Conservation (phyloP, 2,113 vertebrate species). For the Gallinago media region DNA sequence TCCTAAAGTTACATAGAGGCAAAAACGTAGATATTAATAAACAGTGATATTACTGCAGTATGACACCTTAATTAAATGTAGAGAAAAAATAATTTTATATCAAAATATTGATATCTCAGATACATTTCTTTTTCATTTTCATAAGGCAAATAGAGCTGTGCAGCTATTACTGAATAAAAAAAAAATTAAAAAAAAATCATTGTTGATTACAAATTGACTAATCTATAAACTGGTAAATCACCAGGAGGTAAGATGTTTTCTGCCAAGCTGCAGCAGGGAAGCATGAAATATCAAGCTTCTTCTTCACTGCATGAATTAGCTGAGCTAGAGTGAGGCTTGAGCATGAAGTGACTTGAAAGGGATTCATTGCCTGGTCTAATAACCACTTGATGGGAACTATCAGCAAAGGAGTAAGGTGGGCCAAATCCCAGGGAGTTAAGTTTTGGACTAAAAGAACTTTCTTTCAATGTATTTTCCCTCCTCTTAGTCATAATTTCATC, state of each 20-base stretch:
- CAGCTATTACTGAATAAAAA: neutral
- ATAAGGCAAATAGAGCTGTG: neutral
- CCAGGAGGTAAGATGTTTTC: too few relatives aligned
- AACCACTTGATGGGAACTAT: neutral
- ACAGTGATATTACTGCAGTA: neutral
- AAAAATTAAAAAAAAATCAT: neutral
- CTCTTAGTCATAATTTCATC: conserved; percentile 50
- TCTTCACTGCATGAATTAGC: conserved; percentile 16
- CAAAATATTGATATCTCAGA: neutral
- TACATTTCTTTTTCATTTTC: neutral
- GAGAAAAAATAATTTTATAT: fast-evolving
- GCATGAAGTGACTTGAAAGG: neutral
- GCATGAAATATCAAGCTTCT: too few relatives aligned
- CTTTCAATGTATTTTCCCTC: conserved; percentile 4
- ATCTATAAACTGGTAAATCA: neutral
- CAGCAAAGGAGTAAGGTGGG: neutral
- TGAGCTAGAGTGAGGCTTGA: neutral
- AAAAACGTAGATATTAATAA: neutral
- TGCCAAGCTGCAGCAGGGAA: too few relatives aligned
- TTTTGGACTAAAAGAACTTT: conserved; percentile 35
- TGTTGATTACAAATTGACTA: neutral
- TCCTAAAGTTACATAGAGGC: neutral
- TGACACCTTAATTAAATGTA: neutral
- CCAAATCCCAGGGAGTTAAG: neutral
- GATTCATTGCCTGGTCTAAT: neutral